Evolutionary conservation across 2,113 vertebrate species (phyloP).

Genomic region (Himantopus leucocephalus): DNA sequence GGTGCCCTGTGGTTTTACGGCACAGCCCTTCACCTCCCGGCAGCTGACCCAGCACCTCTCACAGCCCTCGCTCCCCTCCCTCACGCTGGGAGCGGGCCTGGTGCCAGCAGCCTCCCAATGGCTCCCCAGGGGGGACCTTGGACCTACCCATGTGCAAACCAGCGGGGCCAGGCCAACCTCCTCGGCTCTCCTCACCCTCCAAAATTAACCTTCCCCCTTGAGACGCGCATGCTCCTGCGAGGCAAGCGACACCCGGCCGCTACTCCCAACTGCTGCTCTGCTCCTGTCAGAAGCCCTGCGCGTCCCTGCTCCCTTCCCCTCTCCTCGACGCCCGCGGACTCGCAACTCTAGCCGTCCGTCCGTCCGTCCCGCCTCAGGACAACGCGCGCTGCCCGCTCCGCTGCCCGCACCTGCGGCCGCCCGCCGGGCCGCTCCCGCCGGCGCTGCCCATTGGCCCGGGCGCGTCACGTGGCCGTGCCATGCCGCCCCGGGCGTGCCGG

Average conservation of each 20-base stretch:
- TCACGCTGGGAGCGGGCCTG: background rate
- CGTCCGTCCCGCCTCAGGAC: background rate
- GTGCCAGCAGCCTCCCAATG: accelerated
- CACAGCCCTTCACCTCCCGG: background rate
- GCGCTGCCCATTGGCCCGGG: background rate
- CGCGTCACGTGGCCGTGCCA: background rate
- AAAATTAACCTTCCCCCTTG: no score
- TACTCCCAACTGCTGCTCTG: no score
- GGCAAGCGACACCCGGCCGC: no score
- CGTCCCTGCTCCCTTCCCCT: no score
- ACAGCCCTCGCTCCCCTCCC: background rate
- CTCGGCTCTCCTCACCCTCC: background rate
- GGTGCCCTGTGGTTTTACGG: background rate
- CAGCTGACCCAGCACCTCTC: no score
- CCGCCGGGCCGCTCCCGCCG: background rate
- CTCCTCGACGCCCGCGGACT: no score
- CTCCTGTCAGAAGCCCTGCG: no score
- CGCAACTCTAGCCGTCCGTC: no score
- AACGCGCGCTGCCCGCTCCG: background rate
- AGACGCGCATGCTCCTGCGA: no score
- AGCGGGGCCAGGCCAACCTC: accelerated
- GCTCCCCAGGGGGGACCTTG: background rate
- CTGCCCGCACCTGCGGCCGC: background rate
- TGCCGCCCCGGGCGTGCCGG: background rate
- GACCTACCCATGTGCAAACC: accelerated